These are phyloP conservation scores for Epinephelus cyanopodus DNA, from an alignment of 2,113 vertebrate species.

Conservation along the genomic window DNA sequence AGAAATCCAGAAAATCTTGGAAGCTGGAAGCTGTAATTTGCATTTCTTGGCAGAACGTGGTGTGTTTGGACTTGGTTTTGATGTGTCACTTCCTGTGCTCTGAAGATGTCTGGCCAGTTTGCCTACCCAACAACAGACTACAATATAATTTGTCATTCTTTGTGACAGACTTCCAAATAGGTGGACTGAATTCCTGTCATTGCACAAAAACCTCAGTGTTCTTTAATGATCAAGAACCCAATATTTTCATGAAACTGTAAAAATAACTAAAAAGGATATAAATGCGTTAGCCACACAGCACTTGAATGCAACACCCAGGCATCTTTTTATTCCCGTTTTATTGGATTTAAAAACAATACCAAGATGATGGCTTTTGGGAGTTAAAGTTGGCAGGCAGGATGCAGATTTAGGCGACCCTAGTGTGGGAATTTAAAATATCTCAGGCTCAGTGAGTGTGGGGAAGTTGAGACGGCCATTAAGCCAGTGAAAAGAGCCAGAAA, in stretches of 20 bases:
- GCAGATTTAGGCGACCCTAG: neutral
- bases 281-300: neutral
- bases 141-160: neutral
- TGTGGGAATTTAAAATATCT: neutral
- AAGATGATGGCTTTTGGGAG: neutral
- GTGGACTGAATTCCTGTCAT: neutral
- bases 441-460: neutral
- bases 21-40: conserved; percentile 15
- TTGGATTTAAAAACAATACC: too few relatives aligned
- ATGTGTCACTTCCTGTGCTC: conserved; percentile 9
- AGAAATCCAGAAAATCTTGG: neutral
- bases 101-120: conserved; percentile 33
- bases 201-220: neutral
- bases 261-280: neutral
- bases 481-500: neutral
- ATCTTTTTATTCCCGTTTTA: neutral
- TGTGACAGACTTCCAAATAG: neutral
- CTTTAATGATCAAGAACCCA: neutral
- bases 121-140: neutral
- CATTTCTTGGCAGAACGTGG: conserved; percentile 14
- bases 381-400: neutral
- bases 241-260: neutral
- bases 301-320: neutral
- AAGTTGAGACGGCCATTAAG: neutral
- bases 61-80: conserved; percentile 16